Conservation (phyloP, 2,888 invertebrate genomes). For the Cybosia mesomella region DNA sequence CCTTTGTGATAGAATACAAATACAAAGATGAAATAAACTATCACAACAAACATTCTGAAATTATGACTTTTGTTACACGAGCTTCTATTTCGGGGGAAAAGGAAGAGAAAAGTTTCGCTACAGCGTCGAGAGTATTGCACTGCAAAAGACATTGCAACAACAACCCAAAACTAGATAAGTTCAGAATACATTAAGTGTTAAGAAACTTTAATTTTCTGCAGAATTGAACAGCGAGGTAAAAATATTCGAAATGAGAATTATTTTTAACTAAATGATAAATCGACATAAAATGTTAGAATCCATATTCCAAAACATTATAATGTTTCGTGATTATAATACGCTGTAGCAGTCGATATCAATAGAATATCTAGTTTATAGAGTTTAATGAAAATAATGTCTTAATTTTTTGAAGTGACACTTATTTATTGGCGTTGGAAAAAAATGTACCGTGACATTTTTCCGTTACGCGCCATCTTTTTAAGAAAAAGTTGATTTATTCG, state of each 20-base stretch:
- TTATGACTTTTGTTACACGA: slow-evolving; percentile 6
- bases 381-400: no score
- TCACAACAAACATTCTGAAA: slow-evolving; percentile 4
- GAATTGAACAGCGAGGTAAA: background rate
- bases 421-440: no score
- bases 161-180: background rate
- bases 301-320: no score
- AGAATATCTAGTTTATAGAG: no score
- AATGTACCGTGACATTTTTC: no score
- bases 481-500: no score
- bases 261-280: background rate
- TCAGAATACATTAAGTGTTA: background rate
- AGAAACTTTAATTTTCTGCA: background rate
- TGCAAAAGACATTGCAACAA: slow-evolving; percentile 6
- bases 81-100: background rate
- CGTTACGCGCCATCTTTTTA: no score
- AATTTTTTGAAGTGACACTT: no score
- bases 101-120: background rate
- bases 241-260: background rate
- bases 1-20: slow-evolving; percentile 5
- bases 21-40: background rate
- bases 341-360: background rate
- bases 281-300: background rate
- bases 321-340: background rate
- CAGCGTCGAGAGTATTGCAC: background rate